Conservation (phyloP, 1,140 invertebrate species). For the Heliconius hermathena region DNA sequence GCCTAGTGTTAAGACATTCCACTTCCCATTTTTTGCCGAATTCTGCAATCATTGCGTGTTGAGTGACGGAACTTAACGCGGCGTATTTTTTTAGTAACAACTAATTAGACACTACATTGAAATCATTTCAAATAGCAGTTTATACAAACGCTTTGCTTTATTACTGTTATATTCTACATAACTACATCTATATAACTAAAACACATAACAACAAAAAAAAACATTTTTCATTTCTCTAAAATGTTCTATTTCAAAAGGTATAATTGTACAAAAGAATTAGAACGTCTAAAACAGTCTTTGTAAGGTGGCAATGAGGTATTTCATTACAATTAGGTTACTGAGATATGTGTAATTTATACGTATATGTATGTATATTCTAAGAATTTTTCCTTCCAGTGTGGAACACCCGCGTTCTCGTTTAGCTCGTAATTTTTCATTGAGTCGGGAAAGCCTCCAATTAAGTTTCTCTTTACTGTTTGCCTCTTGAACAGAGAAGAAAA, state of each 20-base stretch:
- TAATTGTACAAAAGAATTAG: background rate
- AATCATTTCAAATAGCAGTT: too few species aligned
- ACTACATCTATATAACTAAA: too few species aligned
- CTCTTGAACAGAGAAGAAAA: constrained; percentile 71
- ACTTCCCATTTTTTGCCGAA: too few species aligned
- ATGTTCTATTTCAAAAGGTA: background rate
- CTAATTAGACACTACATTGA: too few species aligned
- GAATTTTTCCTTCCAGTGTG: constrained; percentile 66
- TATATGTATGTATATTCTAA: constrained; percentile 48
- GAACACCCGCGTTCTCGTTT: constrained; percentile 75
- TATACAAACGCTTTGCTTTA: too few species aligned
- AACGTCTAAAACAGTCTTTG: background rate
- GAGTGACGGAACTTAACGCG: too few species aligned
- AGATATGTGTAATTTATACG: constrained; percentile 57
- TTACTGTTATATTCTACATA: too few species aligned
- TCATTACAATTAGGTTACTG: constrained; percentile 43
- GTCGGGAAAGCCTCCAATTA: constrained; percentile 78
- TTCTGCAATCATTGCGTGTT: too few species aligned
- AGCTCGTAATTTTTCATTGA: constrained; percentile 81
- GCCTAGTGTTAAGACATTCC: too few species aligned
- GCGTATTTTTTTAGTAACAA: too few species aligned
- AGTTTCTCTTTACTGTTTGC: constrained; percentile 78
- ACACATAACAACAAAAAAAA: background rate
- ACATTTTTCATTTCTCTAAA: background rate
- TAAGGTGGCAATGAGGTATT: constrained; percentile 16